Evolutionary conservation across 2,888 invertebrate species (phyloP).

Genomic region (Dryobotodes eremita): DNA sequence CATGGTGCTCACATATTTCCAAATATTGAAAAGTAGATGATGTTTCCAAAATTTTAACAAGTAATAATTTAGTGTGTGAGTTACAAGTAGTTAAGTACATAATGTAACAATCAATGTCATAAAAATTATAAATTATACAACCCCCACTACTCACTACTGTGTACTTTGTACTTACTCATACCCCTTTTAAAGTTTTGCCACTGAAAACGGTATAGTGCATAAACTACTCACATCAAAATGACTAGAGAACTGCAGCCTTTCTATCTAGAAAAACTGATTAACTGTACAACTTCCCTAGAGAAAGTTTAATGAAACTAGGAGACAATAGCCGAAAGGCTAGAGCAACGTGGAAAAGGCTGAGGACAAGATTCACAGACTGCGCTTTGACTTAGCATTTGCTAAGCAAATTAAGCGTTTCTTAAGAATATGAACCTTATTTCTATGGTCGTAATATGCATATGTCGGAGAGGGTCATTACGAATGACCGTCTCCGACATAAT

Average conservation of each 20-base stretch:
- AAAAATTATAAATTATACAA: too few species aligned
- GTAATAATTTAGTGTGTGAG: too few species aligned
- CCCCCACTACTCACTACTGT: too few species aligned
- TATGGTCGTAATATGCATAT: not conserved
- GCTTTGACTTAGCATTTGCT: not conserved
- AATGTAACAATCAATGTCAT: too few species aligned
- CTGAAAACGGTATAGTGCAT: not conserved
- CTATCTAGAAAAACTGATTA: slow-evolving; percentile 3
- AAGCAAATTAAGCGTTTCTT: not conserved
- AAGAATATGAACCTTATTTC: not conserved
- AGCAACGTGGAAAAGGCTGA: not conserved
- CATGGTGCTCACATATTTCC: too few species aligned
- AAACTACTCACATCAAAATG: not conserved
- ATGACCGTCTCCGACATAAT: too few species aligned
- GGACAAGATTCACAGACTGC: not conserved
- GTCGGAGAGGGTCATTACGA: too few species aligned
- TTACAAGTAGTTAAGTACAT: too few species aligned
- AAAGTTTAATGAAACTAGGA: slow-evolving; percentile 33
- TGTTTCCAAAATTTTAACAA: too few species aligned
- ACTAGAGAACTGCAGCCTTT: not conserved
- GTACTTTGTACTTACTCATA: too few species aligned
- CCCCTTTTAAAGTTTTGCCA: not conserved
- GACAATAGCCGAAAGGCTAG: slow-evolving; percentile 1
- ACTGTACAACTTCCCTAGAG: not conserved
- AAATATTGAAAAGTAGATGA: too few species aligned